Conservation (phyloP, 2,797 vertebrate species). For the Remorina albescens region DNA sequence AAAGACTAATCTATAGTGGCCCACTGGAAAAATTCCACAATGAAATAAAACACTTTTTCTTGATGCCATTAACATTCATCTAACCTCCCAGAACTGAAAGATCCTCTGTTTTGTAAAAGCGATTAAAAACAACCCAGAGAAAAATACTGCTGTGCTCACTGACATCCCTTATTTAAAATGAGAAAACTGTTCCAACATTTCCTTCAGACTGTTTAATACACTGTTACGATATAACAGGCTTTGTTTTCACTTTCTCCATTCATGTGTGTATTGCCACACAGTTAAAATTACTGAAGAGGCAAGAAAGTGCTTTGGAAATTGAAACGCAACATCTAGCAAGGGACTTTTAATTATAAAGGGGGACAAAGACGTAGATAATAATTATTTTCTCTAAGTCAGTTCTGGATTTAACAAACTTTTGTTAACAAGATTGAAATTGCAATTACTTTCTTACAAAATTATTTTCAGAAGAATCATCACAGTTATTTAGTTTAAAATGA, state of each 20-base stretch:
- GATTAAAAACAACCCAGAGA: background rate
- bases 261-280: slow-evolving; percentile 4
- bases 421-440: slow-evolving; percentile 1
- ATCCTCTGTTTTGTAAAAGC: background rate
- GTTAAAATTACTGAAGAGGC: background rate
- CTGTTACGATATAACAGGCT: slow-evolving; percentile 7
- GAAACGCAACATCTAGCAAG: background rate
- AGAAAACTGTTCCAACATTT: background rate
- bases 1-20: background rate
- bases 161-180: slow-evolving; percentile 14
- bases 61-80: background rate
- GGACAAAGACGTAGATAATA: no score
- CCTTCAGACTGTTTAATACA: slow-evolving; percentile 1
- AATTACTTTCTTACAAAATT: background rate
- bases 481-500: background rate
- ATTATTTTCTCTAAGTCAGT: background rate
- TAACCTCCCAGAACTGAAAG: background rate
- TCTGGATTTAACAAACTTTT: background rate
- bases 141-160: slow-evolving; percentile 1
- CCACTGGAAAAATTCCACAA: background rate
- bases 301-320: slow-evolving; percentile 1
- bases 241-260: slow-evolving; percentile 14
- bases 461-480: slow-evolving; percentile 7
- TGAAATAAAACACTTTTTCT: slow-evolving; percentile 4
- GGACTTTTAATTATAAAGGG: slow-evolving; percentile 11